Percentiles rank a stretch among this genome's conserved stretches.
These are phyloP conservation scores for Saguinus imperator DNA, from an alignment of 2,113 vertebrate species.

Conservation along the genomic window DNA sequence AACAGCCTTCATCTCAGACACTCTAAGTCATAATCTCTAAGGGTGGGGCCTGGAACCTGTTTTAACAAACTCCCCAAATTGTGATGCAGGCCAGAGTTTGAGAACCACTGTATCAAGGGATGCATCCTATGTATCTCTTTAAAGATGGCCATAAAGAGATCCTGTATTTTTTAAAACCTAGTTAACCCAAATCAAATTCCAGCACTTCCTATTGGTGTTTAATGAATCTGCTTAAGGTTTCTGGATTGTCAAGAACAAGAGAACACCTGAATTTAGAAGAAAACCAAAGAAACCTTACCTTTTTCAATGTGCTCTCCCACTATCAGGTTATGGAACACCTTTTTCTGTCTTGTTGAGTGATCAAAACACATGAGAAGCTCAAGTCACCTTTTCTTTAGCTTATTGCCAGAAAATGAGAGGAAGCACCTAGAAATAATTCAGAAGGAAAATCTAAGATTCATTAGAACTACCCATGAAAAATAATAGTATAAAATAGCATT, in stretches of 20 bases:
- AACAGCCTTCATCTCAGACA: neutral
- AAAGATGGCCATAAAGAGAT: neutral
- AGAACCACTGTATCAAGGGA: neutral
- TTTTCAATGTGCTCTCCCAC: neutral
- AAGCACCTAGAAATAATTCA: neutral
- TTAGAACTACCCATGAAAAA: neutral
- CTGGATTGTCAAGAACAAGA: constrained; percentile 4
- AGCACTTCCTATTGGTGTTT: neutral
- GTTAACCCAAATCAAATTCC: neutral
- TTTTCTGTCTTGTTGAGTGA: neutral
- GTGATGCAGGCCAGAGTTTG: neutral
- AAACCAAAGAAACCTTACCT: neutral
- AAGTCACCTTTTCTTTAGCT: neutral
- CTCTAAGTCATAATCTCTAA: neutral
- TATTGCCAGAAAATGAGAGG: constrained; percentile 7
- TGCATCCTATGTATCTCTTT: neutral
- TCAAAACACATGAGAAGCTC: neutral
- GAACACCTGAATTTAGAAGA: constrained; percentile 22
- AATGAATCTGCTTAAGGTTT: neutral
- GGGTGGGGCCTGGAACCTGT: neutral
- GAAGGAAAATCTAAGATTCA: neutral
- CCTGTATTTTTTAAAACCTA: neutral
- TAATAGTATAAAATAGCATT: neutral
- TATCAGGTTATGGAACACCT: neutral
- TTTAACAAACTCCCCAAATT: neutral